A percentile compares a stretch with the other conserved stretches of the same genome.
Conservation (phyloP, 2,888 invertebrate genomes). For the Synanthedon tipuliformis region DNA sequence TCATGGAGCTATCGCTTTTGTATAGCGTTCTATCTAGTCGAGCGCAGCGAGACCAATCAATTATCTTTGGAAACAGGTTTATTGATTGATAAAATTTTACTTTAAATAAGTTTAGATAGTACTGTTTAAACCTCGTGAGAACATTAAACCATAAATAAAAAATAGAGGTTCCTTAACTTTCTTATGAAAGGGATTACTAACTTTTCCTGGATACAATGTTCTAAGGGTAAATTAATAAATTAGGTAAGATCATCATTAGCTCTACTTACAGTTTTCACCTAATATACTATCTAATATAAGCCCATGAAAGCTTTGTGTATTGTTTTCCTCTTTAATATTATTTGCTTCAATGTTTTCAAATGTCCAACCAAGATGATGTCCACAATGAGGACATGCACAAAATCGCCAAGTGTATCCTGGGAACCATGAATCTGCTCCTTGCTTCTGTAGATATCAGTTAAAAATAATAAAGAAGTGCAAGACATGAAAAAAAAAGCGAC, state of each 20-base stretch:
- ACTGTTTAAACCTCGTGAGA: no score
- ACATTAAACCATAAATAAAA: no score
- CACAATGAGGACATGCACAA: conserved; percentile 72
- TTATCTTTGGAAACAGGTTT: no score
- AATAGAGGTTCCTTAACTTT: no score
- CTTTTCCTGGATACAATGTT: no score
- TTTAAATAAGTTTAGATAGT: no score
- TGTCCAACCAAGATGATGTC: conserved; percentile 73
- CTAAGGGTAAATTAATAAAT: neutral
- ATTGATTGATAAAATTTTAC: no score
- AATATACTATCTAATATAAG: conserved; percentile 54
- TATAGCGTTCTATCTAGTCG: no score
- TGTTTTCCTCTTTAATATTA: conserved; percentile 18
- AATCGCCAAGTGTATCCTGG: conserved; percentile 75
- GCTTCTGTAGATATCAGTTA: conserved; percentile 39
- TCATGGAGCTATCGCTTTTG: no score
- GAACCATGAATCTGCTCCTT: conserved; percentile 73
- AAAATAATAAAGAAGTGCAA: no score
- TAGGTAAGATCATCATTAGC: neutral
- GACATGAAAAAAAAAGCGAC: neutral
- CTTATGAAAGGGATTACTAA: no score
- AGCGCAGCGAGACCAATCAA: no score
- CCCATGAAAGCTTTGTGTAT: conserved; percentile 47
- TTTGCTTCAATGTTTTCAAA: conserved; percentile 51
- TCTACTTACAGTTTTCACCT: conserved; percentile 61